A percentile compares a stretch with the other conserved stretches of the same genome.
Conservation (phyloP, 2,113 vertebrate species). For the Boulengeromyrus knoepffleri region DNA sequence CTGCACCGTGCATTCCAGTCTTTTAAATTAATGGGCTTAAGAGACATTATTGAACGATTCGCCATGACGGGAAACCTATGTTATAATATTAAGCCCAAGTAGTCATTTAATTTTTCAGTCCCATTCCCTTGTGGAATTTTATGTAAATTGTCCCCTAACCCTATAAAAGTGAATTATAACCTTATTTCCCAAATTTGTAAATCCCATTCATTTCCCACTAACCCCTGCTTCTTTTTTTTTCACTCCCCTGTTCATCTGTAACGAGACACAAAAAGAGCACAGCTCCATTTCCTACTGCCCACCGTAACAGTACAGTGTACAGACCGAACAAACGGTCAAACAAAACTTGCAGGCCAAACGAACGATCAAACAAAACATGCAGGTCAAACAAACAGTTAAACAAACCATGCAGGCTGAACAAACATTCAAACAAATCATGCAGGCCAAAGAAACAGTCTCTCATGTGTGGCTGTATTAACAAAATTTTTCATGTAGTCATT, state of each 20-base stretch:
- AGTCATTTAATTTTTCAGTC: background rate
- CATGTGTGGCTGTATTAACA: background rate
- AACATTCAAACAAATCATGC: background rate
- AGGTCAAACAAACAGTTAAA: background rate
- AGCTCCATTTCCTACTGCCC: background rate
- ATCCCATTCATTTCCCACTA: background rate
- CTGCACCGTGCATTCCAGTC: background rate
- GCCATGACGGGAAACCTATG: background rate
- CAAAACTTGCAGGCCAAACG: background rate
- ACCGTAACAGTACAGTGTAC: background rate
- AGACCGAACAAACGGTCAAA: background rate
- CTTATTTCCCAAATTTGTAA: background rate
- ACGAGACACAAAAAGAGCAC: background rate
- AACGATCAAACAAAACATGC: background rate
- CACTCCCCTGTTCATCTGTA: background rate
- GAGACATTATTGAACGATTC: slow-evolving; percentile 12
- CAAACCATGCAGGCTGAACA: background rate
- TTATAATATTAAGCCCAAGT: slow-evolving; percentile 2
- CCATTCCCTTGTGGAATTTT: background rate
- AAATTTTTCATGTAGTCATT: background rate
- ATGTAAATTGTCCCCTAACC: background rate
- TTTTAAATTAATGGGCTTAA: slow-evolving; percentile 14
- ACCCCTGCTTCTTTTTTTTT: background rate
- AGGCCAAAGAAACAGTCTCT: background rate
- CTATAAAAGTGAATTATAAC: background rate